Evolutionary conservation across 2,797 vertebrate species (phyloP), one percentile per base, ranked within the genome.

Genomic region (Sparus aurata): DNA sequence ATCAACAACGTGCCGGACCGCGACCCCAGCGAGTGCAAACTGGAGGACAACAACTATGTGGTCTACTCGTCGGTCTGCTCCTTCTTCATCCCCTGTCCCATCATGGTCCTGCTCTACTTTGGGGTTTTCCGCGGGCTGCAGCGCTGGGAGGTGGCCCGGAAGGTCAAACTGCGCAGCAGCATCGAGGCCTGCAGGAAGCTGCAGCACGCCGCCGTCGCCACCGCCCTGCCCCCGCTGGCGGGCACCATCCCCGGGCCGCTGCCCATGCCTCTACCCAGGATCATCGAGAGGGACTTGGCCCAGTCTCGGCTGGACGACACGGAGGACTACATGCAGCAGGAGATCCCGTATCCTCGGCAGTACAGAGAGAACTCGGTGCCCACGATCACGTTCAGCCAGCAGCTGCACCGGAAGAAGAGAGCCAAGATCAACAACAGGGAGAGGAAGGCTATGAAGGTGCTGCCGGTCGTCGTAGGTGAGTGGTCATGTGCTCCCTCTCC

Each of bases 61-160:
- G 92, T 99, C 7, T 98, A 97, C 59, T 99, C 97, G 17, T 99
- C 98, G 3, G 93, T 98, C 72, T 99, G 98, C 92, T 99, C 98
- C 81, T 99, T 98, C 92, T 97, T 99, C 91, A 95, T 99, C 81
- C 98, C 98, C 23, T 99, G 98, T 74, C 98, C 97, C 27, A 93
- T 98, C 89, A 97, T 98, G 98, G 90, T 99, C 79, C 90, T 99
- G 86, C 97, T 99, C 34, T 99, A 97, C 93, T 95, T 95, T 1
- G 97, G 97, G 55, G 95, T 98, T 76, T 97, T 98, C 89, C 95
- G 95, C 0, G 96, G 97, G 69, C 96, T 99, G 61, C 94, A 76
- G 61, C 95, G 90, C 16, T 98, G 98, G 98, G 97, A 97, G 83
- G 96, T 95, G 60, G 73, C 95, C 0, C 94, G 97, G 6, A 96